Conservation (phyloP, 2,797 vertebrate genomes). For the Pseudopleuronectes americanus region DNA sequence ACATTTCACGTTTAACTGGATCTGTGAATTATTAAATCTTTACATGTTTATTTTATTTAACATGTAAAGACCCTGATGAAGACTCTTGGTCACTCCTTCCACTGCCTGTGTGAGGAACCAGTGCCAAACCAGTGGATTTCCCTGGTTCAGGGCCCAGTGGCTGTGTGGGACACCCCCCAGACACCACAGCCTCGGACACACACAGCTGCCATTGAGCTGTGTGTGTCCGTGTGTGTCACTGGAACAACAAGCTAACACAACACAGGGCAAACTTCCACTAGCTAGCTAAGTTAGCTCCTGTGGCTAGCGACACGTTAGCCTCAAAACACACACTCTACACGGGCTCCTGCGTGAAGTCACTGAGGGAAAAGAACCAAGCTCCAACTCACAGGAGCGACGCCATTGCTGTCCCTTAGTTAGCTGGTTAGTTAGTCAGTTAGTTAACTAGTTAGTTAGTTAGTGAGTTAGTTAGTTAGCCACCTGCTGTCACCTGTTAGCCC, state of each 20-base stretch:
- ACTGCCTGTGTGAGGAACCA: background rate
- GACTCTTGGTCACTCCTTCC: too few relatives aligned
- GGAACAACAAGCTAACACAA: conserved; percentile 1
- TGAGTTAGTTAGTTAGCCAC: background rate
- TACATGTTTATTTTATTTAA: too few relatives aligned
- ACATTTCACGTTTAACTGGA: too few relatives aligned
- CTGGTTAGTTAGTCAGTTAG: too few relatives aligned
- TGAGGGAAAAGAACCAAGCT: too few relatives aligned
- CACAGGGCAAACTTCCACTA: conserved; percentile 26
- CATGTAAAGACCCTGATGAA: too few relatives aligned
- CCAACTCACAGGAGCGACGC: rapidly evolving
- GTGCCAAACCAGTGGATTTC: conserved; percentile 57
- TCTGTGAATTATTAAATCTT: too few relatives aligned
- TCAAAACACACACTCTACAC: background rate
- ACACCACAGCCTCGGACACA: too few relatives aligned
- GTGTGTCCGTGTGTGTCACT: too few relatives aligned
- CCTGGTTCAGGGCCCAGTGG: conserved; percentile 11
- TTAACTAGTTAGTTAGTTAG: too few relatives aligned
- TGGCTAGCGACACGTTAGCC: conserved; percentile 32
- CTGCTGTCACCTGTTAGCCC: conserved; percentile 64
- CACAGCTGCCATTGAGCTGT: too few relatives aligned
- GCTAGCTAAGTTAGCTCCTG: conserved; percentile 44
- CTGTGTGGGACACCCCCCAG: background rate
- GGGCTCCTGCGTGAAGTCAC: background rate
- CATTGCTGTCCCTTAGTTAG: too few relatives aligned